phyloP scores from a whole-genome alignment of 2,113 vertebrate species.

The Antidorcas marsupialis region DNA sequence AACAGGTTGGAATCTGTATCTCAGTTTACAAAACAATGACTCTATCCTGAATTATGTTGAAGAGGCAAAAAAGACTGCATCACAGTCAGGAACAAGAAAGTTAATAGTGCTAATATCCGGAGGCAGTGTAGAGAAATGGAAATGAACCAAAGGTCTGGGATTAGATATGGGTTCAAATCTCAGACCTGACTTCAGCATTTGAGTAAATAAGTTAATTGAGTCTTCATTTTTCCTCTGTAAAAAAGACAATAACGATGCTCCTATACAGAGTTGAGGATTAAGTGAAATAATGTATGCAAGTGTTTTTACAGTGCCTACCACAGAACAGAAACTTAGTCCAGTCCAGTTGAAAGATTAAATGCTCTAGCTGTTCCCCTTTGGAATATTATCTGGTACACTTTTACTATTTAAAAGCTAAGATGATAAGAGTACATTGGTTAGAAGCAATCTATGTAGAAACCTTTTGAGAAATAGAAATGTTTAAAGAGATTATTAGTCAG shows the following conservation, averaged over 20 bases:
- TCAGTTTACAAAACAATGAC: neutral
- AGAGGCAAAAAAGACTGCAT: neutral
- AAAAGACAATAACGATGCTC: neutral
- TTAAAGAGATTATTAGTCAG: neutral
- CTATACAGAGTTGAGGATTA: neutral
- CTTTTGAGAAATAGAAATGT: neutral
- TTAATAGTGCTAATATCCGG: neutral
- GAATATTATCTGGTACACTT: neutral
- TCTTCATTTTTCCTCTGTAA: neutral
- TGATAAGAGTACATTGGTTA: neutral
- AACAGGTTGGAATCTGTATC: neutral
- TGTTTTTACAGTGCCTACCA: neutral
- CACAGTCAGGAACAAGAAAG: neutral
- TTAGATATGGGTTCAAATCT: neutral
- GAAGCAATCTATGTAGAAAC: neutral
- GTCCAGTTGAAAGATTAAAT: neutral
- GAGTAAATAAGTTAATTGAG: neutral
- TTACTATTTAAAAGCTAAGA: neutral
- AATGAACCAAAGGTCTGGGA: neutral
- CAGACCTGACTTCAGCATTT: neutral
- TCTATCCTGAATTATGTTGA: neutral
- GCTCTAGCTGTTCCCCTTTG: neutral
- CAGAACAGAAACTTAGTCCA: neutral
- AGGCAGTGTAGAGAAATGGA: neutral
- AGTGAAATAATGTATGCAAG: neutral